Evolutionary conservation across 2,797 vertebrate genomes (phyloP).

Genomic region (Carapus acus): DNA sequence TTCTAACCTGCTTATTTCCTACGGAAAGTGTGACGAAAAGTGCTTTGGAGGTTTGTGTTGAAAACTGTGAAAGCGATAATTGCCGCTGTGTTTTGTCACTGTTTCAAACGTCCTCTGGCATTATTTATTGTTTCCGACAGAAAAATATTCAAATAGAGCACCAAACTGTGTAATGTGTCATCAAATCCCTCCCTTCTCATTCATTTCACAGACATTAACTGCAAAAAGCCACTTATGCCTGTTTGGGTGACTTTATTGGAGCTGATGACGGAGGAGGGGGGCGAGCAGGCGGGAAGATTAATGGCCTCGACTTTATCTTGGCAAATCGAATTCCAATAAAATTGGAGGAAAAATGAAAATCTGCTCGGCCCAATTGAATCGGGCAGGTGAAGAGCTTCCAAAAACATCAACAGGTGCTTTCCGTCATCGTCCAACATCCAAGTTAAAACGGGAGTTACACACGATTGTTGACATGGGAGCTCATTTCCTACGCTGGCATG

Average conservation of each 20-base stretch:
- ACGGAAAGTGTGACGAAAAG: slow-evolving; percentile 33
- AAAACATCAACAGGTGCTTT: slow-evolving; percentile 70
- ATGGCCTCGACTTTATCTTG: slow-evolving; percentile 69
- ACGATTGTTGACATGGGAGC: slow-evolving; percentile 59
- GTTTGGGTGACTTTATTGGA: slow-evolving; percentile 64
- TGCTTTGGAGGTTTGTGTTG: slow-evolving; percentile 23
- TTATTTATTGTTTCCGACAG: slow-evolving; percentile 46
- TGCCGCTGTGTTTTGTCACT: slow-evolving; percentile 46
- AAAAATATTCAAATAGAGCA: slow-evolving; percentile 52
- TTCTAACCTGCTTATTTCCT: slow-evolving; percentile 12
- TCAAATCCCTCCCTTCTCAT: slow-evolving; percentile 50
- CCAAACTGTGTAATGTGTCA: slow-evolving; percentile 60
- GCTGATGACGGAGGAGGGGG: slow-evolving; percentile 49
- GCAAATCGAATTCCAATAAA: slow-evolving; percentile 75
- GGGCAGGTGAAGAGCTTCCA: slow-evolving; percentile 49
- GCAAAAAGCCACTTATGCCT: slow-evolving; percentile 45
- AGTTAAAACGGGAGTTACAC: slow-evolving; percentile 63
- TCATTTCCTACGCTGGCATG: slow-evolving; percentile 63
- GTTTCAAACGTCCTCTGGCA: slow-evolving; percentile 54
- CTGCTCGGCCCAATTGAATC: slow-evolving; percentile 65
- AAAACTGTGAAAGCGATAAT: slow-evolving; percentile 67
- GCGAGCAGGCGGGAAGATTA: too few species aligned
- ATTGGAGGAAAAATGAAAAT: slow-evolving; percentile 60
- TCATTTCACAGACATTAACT: slow-evolving; percentile 41
- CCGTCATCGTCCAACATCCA: slow-evolving; percentile 63